Evolutionary conservation across 2,888 invertebrate genomes (phyloP).

Genomic region (Kryphioiulus occultus): DNA sequence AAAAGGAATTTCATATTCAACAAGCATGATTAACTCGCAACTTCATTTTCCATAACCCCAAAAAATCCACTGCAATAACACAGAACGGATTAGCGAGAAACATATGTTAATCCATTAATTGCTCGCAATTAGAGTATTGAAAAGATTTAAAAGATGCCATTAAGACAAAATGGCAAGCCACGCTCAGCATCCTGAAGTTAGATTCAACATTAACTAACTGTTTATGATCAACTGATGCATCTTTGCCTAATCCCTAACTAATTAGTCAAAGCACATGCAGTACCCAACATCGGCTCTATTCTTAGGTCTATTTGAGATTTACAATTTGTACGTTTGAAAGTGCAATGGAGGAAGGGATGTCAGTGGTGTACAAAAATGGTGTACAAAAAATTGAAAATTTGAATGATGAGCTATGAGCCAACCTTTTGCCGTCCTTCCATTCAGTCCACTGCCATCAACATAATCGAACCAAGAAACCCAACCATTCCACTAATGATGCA

Average conservation of each 20-base stretch:
- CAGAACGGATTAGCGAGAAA: background rate
- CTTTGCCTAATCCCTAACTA: background rate
- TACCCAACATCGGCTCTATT: background rate
- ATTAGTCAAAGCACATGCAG: background rate
- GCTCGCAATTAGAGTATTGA: background rate
- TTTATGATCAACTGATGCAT: too few species aligned
- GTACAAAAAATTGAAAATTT: background rate
- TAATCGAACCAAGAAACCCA: background rate
- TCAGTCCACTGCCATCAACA: background rate
- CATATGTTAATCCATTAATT: slow-evolving; percentile 25
- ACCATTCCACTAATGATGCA: slow-evolving; percentile 4
- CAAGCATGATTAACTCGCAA: slow-evolving; percentile 15
- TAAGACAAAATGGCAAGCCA: background rate
- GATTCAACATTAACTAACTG: background rate
- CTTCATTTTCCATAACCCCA: background rate
- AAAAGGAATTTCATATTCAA: background rate
- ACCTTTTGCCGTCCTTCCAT: background rate
- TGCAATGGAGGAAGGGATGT: too few species aligned
- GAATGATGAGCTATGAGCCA: background rate
- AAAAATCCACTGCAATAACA: background rate
- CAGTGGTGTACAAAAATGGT: background rate
- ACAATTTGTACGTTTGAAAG: too few species aligned
- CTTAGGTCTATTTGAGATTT: background rate
- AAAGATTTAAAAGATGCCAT: background rate
- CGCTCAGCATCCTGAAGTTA: background rate